Base-by-base conservation (phyloP, 2,888 invertebrate species). In the Nomada lathburiana region DNA sequence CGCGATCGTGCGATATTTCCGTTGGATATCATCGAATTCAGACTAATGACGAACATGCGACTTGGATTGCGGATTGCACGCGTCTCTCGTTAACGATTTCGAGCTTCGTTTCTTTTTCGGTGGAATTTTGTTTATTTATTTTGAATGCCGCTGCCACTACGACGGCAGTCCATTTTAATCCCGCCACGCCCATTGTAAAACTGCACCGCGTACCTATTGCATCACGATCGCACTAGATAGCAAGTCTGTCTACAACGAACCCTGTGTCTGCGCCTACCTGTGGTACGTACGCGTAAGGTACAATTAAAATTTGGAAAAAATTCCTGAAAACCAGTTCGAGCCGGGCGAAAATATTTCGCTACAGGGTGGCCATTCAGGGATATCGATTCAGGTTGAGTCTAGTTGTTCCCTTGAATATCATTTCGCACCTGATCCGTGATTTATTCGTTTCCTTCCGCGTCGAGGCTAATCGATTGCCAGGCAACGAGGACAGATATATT, bases 261-360 rank as follows among this genome's bases (percentile, higher is more conserved):
- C 44, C 79, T 78, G 78, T 76, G 70, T 65, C 71, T 60, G 29
- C 59, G 72, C 44, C 76, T 83, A 73, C 73, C 80, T 74, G 75
- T 77, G 83, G 86, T 89, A 89, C 73, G 44, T 73, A 79, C 73
- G 20, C 23, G 23, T 13, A 76, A 84, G 85, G 76, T 87, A 71
- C 83, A 91, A 91, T 90, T 91, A 87, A 89, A 86, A 89, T 88
- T 85, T 78, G 76, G 80, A 83, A 90, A 57, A 90, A 90, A 87
- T 84, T 81, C 73, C 63, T 77, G 72, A 78, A 82, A 89, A 91
- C 89, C 89, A 84, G 89, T 90, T 89, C 65, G 74, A 75, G 52
- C 60, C 36, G 36, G 74, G 67, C 59, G 62, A 55, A 82, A 89
- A 81, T 80, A 86, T 83, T 89, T 71, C 78, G 67, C 83, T 72